These are phyloP conservation scores for Drosophila takahashii DNA, from an alignment of 1,140 invertebrate genomes.

Conservation along the genomic window DNA sequence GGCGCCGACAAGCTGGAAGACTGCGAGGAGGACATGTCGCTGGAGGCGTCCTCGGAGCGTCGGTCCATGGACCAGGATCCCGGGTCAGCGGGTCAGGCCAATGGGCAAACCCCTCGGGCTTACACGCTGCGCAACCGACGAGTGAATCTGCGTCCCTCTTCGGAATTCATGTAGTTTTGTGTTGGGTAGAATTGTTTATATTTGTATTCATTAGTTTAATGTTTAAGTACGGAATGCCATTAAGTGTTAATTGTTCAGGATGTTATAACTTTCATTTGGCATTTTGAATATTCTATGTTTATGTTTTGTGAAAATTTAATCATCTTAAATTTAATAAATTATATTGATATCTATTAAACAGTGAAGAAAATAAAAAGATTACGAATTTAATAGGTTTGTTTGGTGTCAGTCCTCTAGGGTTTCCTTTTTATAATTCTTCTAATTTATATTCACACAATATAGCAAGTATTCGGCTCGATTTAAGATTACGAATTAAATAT, in stretches of 20 bases:
- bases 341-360: not conserved
- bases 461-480: too few species aligned
- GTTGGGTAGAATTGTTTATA: slow-evolving; percentile 19
- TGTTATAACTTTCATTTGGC: not conserved
- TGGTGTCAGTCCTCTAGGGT: too few species aligned
- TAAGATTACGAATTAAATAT: too few species aligned
- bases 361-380: not conserved
- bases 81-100: not conserved
- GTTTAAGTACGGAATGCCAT: slow-evolving; percentile 9
- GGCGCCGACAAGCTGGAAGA: slow-evolving; percentile 54
- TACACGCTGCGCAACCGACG: slow-evolving; percentile 65
- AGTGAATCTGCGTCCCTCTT: slow-evolving; percentile 64
- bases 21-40: slow-evolving; percentile 55
- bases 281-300: not conserved
- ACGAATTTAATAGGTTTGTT: not conserved
- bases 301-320: slow-evolving; percentile 1
- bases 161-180: slow-evolving; percentile 63
- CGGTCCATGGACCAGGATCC: slow-evolving; percentile 8
- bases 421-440: too few species aligned
- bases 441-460: too few species aligned
- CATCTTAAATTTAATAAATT: not conserved
- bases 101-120: slow-evolving; percentile 18
- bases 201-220: slow-evolving; percentile 19
- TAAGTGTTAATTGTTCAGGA: slow-evolving; percentile 17
- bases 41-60: slow-evolving; percentile 28